Conservation (phyloP, 2,888 invertebrate genomes). For the Melieria picta region DNA sequence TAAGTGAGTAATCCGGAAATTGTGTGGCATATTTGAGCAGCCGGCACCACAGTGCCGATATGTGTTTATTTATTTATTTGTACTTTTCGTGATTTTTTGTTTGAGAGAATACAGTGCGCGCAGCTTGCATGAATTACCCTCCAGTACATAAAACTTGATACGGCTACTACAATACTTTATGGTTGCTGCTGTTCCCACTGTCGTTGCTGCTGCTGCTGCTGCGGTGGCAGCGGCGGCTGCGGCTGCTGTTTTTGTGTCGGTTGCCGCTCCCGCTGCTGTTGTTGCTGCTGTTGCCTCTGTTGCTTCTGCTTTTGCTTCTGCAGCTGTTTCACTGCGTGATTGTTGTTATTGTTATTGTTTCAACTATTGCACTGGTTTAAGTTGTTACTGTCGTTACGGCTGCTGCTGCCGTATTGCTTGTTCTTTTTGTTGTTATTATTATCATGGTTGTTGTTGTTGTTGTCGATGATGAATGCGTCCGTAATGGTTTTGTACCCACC, state of each 20-base stretch:
- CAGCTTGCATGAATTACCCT: conserved; percentile 40
- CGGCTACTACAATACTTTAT: conserved; percentile 44
- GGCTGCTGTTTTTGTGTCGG: background rate
- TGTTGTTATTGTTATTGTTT: conserved; percentile 6
- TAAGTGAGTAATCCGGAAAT: too few relatives aligned
- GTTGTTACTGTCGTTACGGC: background rate
- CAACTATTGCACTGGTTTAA: background rate
- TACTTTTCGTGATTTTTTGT: background rate
- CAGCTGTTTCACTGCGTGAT: background rate
- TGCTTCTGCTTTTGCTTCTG: background rate
- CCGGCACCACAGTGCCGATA: too few relatives aligned
- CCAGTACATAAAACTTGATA: conserved; percentile 47
- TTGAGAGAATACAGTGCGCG: background rate
- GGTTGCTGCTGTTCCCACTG: conserved; percentile 33
- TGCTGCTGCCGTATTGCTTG: conserved; percentile 5
- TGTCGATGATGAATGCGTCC: conserved; percentile 8
- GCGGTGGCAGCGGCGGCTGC: background rate
- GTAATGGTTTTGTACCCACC: conserved; percentile 16
- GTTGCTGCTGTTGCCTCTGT: conserved; percentile 4
- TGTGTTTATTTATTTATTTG: background rate
- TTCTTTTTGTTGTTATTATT: conserved; percentile 6
- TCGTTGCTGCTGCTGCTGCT: conserved; percentile 4
- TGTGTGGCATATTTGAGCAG: too few relatives aligned
- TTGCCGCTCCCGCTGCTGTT: conserved; percentile 6
- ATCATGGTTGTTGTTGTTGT: background rate